Base-by-base conservation (phyloP, 2,888 invertebrate genomes). In the Nomada fabriciana region DNA sequence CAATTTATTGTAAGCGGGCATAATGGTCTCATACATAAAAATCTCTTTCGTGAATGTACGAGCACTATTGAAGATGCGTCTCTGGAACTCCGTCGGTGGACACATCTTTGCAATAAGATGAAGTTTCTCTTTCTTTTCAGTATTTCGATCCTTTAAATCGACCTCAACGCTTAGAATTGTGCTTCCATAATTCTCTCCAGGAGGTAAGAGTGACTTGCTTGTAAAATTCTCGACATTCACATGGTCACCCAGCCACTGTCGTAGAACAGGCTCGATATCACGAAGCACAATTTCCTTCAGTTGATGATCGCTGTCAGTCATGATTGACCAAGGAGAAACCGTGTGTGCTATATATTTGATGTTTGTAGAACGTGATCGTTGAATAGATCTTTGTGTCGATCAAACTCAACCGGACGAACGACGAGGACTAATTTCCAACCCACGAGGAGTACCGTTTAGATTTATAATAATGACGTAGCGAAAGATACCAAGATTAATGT, bases 101-200 rank as follows among this genome's bases (percentile, higher is more conserved):
- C 95, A 94, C 83, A 96, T 91, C 89, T 96, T 96, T 0, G 95
- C 96, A 2, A 96, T 95, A 13, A 96, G 85, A 43, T 95, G 87
- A 42, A 95, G 85, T 11, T 93, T 91, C 82, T 94, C 93, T 23
- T 87, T 78, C 18, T 86, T 57, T 2, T 20, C 74, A 0, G 72
- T 78, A 0, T 88, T 59, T 7, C 89, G 70, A 1, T 76, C 55
- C 5, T 63, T 81, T 15, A 92, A 80, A 20, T 80, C 61, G 0
- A 89, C 90, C 25, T 89, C 76, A 1, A 92, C 90, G 0, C 94
- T 94, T 0, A 96, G 87, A 93, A 96, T 96, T 0, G 95, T 93
- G 85, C 96, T 96, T 2, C 96, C 96, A 89, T 96, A 96, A 89
- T 96, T 96, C 87, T 96, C 96, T 0, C 96, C 96, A 0, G 95